Evolutionary conservation across 1,140 invertebrate genomes (phyloP).

Genomic region (Drosophila sulfurigaster): DNA sequence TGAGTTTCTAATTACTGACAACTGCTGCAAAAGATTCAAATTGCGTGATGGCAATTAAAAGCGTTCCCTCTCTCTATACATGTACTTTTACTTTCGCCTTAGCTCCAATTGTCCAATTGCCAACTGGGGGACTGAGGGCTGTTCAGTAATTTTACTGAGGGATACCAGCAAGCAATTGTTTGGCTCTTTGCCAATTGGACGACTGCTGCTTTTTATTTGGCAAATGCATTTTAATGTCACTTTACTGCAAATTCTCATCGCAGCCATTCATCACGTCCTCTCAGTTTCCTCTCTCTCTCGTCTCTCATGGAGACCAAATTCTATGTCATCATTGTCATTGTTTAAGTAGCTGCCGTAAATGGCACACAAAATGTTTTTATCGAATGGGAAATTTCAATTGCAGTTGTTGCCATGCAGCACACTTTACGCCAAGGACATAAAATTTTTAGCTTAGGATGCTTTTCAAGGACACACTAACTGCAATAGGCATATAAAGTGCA

Average conservation of each 20-base stretch:
- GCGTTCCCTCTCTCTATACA: not conserved
- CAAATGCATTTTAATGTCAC: conserved; percentile 73
- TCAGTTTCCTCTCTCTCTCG: not conserved
- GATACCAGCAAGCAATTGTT: conserved; percentile 13
- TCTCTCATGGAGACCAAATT: conserved; percentile 18
- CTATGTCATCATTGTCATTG: conserved; percentile 59
- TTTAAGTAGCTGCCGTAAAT: conserved; percentile 47
- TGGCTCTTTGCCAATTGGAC: conserved; percentile 53
- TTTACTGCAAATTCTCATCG: conserved; percentile 63
- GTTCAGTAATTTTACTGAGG: not conserved
- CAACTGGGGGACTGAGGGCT: not conserved
- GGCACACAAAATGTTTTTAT: conserved; percentile 22
- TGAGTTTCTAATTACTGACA: conserved; percentile 63
- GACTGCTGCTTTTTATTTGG: conserved; percentile 59
- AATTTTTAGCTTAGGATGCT: conserved; percentile 6
- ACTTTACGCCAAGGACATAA: conserved; percentile 27
- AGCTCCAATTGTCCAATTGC: conserved; percentile 45
- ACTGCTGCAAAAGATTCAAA: conserved; percentile 52
- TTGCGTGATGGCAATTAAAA: conserved; percentile 51
- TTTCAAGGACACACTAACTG: conserved; percentile 23
- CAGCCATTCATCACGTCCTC: conserved; percentile 48
- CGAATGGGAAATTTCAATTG: conserved; percentile 23
- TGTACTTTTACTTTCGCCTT: conserved; percentile 53
- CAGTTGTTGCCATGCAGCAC: conserved; percentile 21
- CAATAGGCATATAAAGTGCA: not conserved